A percentile compares a stretch with the other conserved stretches of the same genome.
Conservation (phyloP, 2,797 vertebrate species). For the Anguilla anguilla region DNA sequence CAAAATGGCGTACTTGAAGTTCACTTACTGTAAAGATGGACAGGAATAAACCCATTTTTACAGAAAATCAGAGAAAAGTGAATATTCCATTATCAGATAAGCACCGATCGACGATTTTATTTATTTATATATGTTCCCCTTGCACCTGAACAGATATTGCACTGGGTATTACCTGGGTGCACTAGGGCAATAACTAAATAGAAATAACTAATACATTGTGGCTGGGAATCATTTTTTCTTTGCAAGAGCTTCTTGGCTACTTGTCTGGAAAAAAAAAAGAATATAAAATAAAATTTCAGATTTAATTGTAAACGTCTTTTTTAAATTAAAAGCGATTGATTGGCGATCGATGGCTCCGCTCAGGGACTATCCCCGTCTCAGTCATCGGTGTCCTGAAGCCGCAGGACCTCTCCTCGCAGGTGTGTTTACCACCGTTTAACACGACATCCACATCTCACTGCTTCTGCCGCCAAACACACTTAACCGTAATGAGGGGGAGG, state of each 20-base stretch:
- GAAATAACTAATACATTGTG: neutral
- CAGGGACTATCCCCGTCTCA: slow-evolving; percentile 26
- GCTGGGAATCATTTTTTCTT: neutral
- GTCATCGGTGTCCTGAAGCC: slow-evolving; percentile 25
- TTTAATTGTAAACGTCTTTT: slow-evolving; percentile 29
- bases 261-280: slow-evolving; percentile 21
- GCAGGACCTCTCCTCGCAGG: slow-evolving; percentile 26
- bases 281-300: slow-evolving; percentile 6
- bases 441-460: neutral
- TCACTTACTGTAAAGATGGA: neutral
- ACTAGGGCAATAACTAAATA: slow-evolving; percentile 17
- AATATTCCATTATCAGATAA: slow-evolving; percentile 10
- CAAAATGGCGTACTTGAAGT: neutral
- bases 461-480: neutral
- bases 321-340: slow-evolving; percentile 38
- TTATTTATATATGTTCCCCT: neutral
- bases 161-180: neutral
- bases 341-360: slow-evolving; percentile 28
- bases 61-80: neutral
- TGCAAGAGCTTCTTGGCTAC: neutral
- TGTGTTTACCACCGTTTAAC: neutral
- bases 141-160: neutral
- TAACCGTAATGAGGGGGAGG: neutral
- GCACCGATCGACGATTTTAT: neutral
- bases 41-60: neutral